A percentile compares a stretch with the other conserved stretches of the same genome.
Evolutionary conservation across 2,888 invertebrate species (phyloP).

Genomic region (Villa cingulata): DNA sequence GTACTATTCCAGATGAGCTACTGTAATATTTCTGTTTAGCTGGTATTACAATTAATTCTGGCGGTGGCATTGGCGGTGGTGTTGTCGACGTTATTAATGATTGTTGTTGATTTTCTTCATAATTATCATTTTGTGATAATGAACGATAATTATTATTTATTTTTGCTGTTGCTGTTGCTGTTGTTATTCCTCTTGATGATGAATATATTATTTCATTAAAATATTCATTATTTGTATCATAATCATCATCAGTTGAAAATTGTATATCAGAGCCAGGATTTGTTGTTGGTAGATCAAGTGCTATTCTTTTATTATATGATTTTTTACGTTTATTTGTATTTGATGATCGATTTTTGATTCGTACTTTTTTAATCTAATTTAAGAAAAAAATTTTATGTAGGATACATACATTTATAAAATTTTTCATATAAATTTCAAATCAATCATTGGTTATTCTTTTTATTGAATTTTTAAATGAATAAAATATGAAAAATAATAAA

Average conservation of each 20-base stretch:
- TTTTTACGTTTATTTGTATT: constrained; percentile 14
- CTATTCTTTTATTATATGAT: constrained; percentile 30
- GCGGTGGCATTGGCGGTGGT: constrained; percentile 39
- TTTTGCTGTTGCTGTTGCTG: too few species aligned
- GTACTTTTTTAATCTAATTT: constrained; percentile 1
- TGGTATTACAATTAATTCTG: constrained; percentile 37
- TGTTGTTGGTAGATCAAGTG: constrained; percentile 44
- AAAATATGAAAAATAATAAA: too few species aligned
- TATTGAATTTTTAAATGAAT: too few species aligned
- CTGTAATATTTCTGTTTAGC: too few species aligned
- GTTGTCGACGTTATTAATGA: background rate
- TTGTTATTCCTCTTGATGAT: background rate
- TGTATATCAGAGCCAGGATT: constrained; percentile 50
- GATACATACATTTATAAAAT: too few species aligned
- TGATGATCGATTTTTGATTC: constrained; percentile 10
- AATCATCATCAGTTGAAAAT: constrained; percentile 47
- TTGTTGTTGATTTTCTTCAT: too few species aligned
- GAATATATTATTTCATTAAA: constrained; percentile 13
- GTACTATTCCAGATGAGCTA: constrained; percentile 4
- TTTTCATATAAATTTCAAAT: too few species aligned
- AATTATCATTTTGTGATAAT: too few species aligned
- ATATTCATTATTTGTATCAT: constrained; percentile 24
- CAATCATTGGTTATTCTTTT: too few species aligned
- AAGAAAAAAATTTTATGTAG: background rate
- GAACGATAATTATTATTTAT: too few species aligned